These are phyloP conservation scores for Columba guinea DNA, from an alignment of 2,797 vertebrate genomes.

Conservation along the genomic window DNA sequence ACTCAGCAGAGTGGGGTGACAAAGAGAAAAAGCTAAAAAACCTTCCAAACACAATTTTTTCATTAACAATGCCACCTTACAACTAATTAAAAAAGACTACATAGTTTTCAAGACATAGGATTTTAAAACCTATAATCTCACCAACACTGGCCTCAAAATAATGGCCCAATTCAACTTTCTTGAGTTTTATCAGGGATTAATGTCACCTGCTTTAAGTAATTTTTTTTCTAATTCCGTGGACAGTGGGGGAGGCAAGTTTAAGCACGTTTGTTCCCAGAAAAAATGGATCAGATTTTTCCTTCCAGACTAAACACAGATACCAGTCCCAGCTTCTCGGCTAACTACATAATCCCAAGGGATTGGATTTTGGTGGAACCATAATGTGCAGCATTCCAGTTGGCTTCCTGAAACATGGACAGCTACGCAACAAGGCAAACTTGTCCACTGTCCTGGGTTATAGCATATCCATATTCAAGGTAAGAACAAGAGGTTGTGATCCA, in stretches of 20 bases:
- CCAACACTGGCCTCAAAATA: not conserved
- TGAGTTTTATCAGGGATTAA: not conserved
- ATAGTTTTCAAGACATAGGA: not conserved
- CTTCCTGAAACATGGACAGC: not conserved
- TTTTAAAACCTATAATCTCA: not conserved
- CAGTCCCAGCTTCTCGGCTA: not conserved
- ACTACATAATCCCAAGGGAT: not conserved
- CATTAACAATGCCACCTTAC: not conserved
- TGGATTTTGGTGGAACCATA: not conserved
- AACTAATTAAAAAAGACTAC: not conserved
- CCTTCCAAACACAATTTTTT: not conserved
- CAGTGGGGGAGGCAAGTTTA: not conserved
- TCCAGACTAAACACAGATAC: not conserved
- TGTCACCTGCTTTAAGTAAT: not conserved
- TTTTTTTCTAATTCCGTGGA: not conserved
- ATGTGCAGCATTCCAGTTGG: rapidly evolving
- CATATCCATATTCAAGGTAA: not conserved
- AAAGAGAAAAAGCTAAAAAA: not conserved
- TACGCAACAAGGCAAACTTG: not conserved
- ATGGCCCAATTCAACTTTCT: not conserved
- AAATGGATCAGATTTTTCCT: not conserved
- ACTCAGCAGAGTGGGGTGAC: not conserved
- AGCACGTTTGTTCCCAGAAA: not conserved
- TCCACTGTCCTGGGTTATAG: not conserved
- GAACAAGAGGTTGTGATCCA: not conserved